Conservation (phyloP, 2,888 invertebrate species). For the Pogonocherus hispidulus region DNA sequence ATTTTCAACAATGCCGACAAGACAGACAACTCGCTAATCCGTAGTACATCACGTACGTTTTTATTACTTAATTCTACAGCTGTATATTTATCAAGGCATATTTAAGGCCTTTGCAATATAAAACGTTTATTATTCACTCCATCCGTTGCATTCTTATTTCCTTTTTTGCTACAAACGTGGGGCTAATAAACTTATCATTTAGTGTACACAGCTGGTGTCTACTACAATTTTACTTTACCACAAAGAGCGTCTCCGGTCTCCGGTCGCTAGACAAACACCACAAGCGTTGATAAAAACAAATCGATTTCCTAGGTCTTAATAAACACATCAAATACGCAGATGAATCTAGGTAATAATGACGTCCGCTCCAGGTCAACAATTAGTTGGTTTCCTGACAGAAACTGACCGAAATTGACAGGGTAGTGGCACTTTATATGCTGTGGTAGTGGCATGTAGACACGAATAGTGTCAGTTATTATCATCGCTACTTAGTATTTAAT, state of each 20-base stretch:
- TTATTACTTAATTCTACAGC: no score
- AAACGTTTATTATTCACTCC: no score
- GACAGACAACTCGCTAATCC: no score
- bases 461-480: background rate
- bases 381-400: background rate
- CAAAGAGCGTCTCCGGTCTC: background rate
- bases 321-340: no score
- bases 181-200: conserved; percentile 13
- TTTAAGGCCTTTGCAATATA: no score
- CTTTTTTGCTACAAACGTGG: background rate
- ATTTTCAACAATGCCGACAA: no score
- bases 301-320: no score
- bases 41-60: no score
- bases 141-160: conserved; percentile 6
- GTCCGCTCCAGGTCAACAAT: background rate
- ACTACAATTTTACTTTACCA: background rate
- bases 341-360: no score
- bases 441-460: background rate
- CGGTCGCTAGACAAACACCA: background rate
- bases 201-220: conserved; percentile 3
- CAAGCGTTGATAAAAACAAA: background rate
- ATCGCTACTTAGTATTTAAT: background rate
- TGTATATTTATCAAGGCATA: no score
- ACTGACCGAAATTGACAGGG: background rate
- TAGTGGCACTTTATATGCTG: background rate